These are phyloP conservation scores for Crenuchus spilurus DNA, from an alignment of 2,797 vertebrate genomes.

Conservation along the genomic window DNA sequence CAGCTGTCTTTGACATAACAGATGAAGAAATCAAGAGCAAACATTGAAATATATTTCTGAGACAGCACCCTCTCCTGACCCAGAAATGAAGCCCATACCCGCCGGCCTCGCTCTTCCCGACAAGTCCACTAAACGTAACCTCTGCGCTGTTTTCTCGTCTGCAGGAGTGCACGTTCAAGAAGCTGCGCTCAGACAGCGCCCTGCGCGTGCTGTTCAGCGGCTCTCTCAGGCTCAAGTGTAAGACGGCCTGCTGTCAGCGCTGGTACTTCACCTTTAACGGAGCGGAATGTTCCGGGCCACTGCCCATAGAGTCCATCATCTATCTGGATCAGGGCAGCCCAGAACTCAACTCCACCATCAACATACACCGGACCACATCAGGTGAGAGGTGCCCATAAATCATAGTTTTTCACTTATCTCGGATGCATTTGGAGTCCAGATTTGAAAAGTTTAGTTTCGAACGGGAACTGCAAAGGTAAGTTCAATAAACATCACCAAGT, in stretches of 20 bases:
- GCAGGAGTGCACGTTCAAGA: constrained; percentile 97
- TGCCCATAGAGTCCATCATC: constrained; percentile 96
- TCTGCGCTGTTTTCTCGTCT: background rate
- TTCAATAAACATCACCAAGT: no score
- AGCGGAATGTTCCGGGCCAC: constrained; percentile 91
- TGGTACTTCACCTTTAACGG: constrained; percentile 99
- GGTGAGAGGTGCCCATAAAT: constrained; percentile 21
- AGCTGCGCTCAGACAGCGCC: constrained; percentile 89
- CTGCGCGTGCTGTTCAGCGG: constrained; percentile 94
- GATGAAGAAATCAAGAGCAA: no score
- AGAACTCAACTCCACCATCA: constrained; percentile 96
- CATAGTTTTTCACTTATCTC: background rate
- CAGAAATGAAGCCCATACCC: no score
- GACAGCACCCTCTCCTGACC: no score
- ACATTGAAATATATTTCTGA: no score
- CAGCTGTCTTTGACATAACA: no score
- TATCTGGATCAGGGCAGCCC: constrained; percentile 97
- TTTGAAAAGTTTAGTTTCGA: no score
- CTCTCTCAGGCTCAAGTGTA: constrained; percentile 94
- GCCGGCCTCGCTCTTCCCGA: no score
- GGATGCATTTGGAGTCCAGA: background rate
- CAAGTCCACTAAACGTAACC: background rate
- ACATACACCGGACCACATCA: constrained; percentile 84
- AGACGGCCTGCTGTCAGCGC: constrained; percentile 92
- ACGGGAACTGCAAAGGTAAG: no score